Conservation (phyloP, 2,888 invertebrate species). For the Scaptomyza cyrtandrae region DNA sequence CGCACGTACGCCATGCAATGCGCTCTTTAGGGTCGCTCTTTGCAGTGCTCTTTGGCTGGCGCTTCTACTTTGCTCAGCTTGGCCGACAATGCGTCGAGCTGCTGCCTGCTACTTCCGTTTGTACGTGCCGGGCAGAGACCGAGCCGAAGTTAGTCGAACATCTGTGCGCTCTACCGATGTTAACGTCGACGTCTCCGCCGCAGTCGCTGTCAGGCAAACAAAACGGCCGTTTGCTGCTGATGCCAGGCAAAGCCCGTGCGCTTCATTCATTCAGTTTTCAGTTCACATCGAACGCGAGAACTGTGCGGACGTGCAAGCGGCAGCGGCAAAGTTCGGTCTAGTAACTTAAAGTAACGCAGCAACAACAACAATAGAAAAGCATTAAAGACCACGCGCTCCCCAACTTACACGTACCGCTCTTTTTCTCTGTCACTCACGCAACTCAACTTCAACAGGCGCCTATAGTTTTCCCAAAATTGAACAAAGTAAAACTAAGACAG, state of each 20-base stretch:
- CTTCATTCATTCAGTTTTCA: conserved; percentile 79
- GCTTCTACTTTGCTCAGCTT: conserved; percentile 47
- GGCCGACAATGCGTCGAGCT: conserved; percentile 33
- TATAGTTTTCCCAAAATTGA: conserved; percentile 12
- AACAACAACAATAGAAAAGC: conserved; percentile 34
- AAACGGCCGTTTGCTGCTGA: conserved; percentile 42
- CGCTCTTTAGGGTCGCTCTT: conserved; percentile 51
- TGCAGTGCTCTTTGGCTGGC: conserved; percentile 54
- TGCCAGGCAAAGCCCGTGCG: conserved; percentile 49
- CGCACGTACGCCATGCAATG: conserved; percentile 66
- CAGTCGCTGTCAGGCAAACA: conserved; percentile 38
- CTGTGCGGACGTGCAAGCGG: conserved; percentile 82
- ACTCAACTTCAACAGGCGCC: conserved; percentile 55
- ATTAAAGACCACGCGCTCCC: conserved; percentile 41
- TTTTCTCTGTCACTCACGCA: conserved; percentile 23
- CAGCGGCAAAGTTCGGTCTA: conserved; percentile 58
- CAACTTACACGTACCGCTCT: conserved; percentile 55
- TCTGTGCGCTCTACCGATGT: conserved; percentile 62
- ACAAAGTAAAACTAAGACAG: conserved; percentile 1
- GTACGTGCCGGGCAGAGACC: conserved; percentile 46
- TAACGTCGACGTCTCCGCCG: conserved; percentile 13
- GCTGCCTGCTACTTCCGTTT: conserved; percentile 58
- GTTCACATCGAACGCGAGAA: conserved; percentile 84
- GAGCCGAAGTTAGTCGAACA: conserved; percentile 56
- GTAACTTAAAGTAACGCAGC: conserved; percentile 43